Evolutionary conservation across 2,113 vertebrate genomes (phyloP).

Genomic region (Phoxinus phoxinus): DNA sequence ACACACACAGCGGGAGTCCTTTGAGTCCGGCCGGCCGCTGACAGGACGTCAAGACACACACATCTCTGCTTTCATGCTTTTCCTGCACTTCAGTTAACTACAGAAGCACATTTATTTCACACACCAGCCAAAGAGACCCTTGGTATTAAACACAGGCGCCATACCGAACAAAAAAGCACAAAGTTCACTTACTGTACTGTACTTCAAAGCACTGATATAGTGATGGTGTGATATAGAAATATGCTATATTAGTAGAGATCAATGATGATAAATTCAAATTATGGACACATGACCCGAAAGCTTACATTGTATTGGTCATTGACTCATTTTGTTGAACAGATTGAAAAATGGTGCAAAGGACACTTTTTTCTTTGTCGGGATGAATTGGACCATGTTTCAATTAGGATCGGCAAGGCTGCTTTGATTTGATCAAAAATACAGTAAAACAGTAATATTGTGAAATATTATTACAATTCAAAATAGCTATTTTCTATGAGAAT

Average conservation of each 20-base stretch:
- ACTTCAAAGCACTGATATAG: no score
- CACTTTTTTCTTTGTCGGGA: neutral
- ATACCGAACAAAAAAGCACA: neutral
- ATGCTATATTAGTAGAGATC: neutral
- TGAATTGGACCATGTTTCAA: no score
- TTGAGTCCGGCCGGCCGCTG: slow-evolving; percentile 82
- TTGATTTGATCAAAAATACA: neutral
- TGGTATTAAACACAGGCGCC: slow-evolving; percentile 43
- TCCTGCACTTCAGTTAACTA: neutral
- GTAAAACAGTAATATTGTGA: neutral
- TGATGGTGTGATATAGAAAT: neutral
- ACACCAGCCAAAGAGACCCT: neutral
- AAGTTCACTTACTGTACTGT: neutral
- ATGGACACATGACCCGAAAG: neutral
- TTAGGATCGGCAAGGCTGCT: neutral
- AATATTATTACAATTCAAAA: neutral
- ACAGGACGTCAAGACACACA: slow-evolving; percentile 84
- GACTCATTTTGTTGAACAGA: neutral
- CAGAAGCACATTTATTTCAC: slow-evolving; percentile 33
- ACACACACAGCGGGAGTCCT: slow-evolving; percentile 82
- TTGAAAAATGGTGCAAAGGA: neutral
- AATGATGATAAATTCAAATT: neutral
- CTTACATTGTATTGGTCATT: neutral
- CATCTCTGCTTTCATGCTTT: slow-evolving; percentile 69
- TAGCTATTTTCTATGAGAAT: neutral